These are phyloP conservation scores for Pholis gunnellus DNA, from an alignment of 2,113 vertebrate species.

Conservation along the genomic window DNA sequence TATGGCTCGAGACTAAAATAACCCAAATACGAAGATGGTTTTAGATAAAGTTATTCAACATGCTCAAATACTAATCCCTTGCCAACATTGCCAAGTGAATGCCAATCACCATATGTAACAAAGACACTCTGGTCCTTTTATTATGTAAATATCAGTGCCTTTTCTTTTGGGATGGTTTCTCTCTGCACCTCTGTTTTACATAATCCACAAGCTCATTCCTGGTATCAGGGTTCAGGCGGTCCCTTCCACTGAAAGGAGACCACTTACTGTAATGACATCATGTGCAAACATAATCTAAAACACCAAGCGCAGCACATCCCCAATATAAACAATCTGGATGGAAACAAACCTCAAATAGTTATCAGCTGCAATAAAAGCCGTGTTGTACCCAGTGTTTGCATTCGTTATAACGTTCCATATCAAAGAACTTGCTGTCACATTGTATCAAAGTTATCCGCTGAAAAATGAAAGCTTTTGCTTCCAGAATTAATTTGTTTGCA, in stretches of 20 bases:
- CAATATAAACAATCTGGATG: conserved; percentile 28
- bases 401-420: conserved; percentile 64
- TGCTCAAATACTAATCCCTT: conserved; percentile 30
- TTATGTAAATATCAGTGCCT: conserved; percentile 44
- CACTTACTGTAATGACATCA: conserved; percentile 10
- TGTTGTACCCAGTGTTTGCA: conserved; percentile 21
- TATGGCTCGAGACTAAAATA: conserved; percentile 38
- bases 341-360: conserved; percentile 40
- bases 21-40: conserved; percentile 29
- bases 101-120: conserved; percentile 2
- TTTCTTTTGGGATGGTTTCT: conserved; percentile 20
- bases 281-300: conserved; percentile 36
- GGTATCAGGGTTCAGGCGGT: conserved; percentile 8
- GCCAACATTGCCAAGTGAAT: conserved; percentile 14
- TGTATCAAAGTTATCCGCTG: conserved; percentile 28
- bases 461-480: conserved; percentile 42
- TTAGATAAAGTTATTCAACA: conserved; percentile 47
- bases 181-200: conserved; percentile 21
- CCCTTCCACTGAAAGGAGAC: conserved; percentile 18
- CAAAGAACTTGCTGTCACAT: conserved; percentile 33
- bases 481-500: conserved; percentile 31
- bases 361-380: conserved; percentile 39
- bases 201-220: conserved; percentile 35
- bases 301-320: conserved; percentile 2
- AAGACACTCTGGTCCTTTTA: conserved; percentile 35